These are phyloP conservation scores for Stenolophus ochropezus DNA, from an alignment of 2,888 invertebrate species.

Conservation along the genomic window DNA sequence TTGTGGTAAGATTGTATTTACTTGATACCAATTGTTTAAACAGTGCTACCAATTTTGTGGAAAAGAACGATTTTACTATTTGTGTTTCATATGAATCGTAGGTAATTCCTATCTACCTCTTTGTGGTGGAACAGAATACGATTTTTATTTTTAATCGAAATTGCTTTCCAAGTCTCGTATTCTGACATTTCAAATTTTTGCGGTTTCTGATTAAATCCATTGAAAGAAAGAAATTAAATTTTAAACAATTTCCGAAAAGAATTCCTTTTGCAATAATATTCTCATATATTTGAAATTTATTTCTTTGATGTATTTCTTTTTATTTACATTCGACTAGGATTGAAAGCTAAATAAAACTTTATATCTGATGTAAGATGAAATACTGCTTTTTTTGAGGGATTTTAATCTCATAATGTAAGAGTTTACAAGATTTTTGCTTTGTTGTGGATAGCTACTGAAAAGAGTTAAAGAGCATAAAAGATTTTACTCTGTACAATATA, in stretches of 20 bases:
- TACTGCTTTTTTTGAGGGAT: not conserved
- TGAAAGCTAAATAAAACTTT: not conserved
- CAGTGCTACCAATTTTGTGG: not conserved
- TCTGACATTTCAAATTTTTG: conserved; percentile 13
- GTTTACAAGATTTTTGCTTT: not conserved
- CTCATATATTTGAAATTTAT: not conserved
- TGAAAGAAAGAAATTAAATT: not conserved
- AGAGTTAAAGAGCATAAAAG: not conserved
- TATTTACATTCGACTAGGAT: not conserved
- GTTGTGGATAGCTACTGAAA: not conserved
- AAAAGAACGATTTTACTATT: not conserved
- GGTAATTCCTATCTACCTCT: conserved; percentile 13
- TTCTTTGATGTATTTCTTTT: not conserved
- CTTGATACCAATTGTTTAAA: not conserved
- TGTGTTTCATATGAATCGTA: not conserved
- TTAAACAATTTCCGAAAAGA: not conserved
- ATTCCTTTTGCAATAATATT: not conserved
- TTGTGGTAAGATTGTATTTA: too few species aligned
- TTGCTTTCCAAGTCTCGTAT: not conserved
- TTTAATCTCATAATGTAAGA: not conserved
- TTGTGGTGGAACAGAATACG: not conserved
- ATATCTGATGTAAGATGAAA: not conserved
- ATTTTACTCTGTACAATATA: too few species aligned
- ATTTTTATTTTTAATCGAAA: conserved; percentile 3
- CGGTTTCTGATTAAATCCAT: not conserved